These are phyloP conservation scores for Condylura cristata DNA, from an alignment of 2,113 vertebrate species.

Conservation along the genomic window DNA sequence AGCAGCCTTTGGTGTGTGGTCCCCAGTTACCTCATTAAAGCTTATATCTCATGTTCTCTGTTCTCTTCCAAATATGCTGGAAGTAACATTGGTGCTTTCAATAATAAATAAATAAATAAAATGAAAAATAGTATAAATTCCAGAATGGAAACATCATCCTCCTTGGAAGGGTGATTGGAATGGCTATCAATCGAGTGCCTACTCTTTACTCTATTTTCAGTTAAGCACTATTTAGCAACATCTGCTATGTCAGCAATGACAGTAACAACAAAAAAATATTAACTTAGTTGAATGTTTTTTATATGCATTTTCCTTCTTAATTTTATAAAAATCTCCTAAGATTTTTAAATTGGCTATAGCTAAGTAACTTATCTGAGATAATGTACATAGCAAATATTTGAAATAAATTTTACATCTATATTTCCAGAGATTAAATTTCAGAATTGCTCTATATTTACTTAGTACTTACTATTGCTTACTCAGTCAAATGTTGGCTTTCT, in stretches of 20 bases:
- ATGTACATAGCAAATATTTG: background rate
- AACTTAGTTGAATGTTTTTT: background rate
- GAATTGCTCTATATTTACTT: background rate
- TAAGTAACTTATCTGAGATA: background rate
- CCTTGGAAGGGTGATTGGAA: background rate
- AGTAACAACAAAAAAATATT: background rate
- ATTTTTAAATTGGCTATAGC: background rate
- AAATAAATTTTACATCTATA: background rate
- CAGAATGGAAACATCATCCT: background rate
- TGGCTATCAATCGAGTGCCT: background rate
- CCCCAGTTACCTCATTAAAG: background rate
- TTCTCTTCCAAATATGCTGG: background rate
- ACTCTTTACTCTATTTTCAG: background rate
- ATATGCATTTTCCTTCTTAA: background rate
- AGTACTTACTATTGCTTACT: background rate
- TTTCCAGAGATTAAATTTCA: background rate
- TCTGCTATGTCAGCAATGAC: background rate
- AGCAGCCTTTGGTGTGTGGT: background rate
- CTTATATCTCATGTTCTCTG: background rate
- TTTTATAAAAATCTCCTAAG: background rate
- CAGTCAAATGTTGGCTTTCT: background rate
- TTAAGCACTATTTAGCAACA: background rate
- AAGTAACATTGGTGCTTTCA: background rate
- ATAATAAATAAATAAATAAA: background rate
- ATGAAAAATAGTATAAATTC: background rate